phyloP scores from a whole-genome alignment of 2,113 vertebrate genomes.

The Muscicapa adusta region DNA sequence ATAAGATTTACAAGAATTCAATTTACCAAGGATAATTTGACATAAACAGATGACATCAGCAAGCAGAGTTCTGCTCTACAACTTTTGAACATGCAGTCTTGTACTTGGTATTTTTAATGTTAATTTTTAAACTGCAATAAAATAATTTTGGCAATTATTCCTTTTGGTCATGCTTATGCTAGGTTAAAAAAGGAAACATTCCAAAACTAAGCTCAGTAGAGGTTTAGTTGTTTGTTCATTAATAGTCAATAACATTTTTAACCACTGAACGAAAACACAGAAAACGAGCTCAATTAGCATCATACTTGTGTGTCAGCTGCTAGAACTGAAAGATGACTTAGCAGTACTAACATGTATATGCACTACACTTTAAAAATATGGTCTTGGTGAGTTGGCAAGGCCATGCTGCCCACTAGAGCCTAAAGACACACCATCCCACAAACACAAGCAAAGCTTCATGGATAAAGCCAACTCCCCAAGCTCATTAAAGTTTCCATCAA shows the following conservation, averaged over 20 bases:
- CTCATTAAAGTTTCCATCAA: background rate
- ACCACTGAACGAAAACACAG: background rate
- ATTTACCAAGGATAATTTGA: background rate
- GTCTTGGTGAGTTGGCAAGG: background rate
- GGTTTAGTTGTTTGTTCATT: background rate
- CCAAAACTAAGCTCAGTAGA: background rate
- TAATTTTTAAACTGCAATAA: background rate
- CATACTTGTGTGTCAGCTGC: background rate
- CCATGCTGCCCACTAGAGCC: background rate
- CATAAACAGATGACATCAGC: background rate
- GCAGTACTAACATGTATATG: background rate
- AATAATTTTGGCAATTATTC: background rate
- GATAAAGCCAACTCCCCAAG: background rate
- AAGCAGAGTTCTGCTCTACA: background rate
- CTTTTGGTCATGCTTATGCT: background rate
- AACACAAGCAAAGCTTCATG: background rate
- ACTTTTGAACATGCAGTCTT: background rate
- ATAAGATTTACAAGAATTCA: conserved; percentile 2
- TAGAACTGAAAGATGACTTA: background rate
- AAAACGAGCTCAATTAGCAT: background rate
- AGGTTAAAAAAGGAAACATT: background rate
- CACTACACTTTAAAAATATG: fast-evolving
- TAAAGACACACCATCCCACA: background rate
- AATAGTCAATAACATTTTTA: background rate
- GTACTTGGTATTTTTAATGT: background rate